Evolutionary conservation across 2,797 vertebrate genomes (phyloP), one percentile per base, ranked within the genome.

Genomic region (Tenualosa ilisha): DNA sequence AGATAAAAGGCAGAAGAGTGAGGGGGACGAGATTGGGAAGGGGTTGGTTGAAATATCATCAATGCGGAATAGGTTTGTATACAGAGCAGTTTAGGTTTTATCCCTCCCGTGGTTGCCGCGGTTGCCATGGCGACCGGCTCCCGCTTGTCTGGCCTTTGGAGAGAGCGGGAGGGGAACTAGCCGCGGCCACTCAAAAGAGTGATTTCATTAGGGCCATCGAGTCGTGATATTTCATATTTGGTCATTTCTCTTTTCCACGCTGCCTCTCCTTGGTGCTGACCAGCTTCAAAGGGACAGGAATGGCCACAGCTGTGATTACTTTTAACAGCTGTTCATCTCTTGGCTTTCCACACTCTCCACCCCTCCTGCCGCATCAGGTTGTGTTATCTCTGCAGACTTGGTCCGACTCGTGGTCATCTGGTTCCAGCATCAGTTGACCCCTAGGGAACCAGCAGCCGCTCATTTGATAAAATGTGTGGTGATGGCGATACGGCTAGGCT

Each of bases 41-140:
- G 72, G 17, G 17, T 20, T 17, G 37, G 40, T 8, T 6, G 54
- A 85, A 87, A 88, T 84, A 83, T 79, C 72, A 46, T 79, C 37
- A 79, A 79, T 79, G 72, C 40, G 40, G 37, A 79, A 46, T 46
- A 43, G 72, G 72, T 79, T 65, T 84, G 46, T 46, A 87, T 87
- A 88, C 88, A 89, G 91, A 90, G 90, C 89, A 91, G 89, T 91
- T 90, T 91, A 93, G 92, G 91, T 95, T 95, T 94, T 94, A 94
- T 90, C 88, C 88, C 90, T 91, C 91, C 90, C 84, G 89, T 89
- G 89, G 94, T 96, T 95, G 91, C 90, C 83, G 89, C 88, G 89
- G 94, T 96, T 95, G 91, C 94, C 94, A 94, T 95, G 94, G 93
- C 94, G 92, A 96, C 94, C 87, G 87, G 91, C 92, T 93, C 89